These are phyloP conservation scores for Psammodynastes pulverulentus DNA, from an alignment of 2,113 vertebrate genomes.

Conservation along the genomic window DNA sequence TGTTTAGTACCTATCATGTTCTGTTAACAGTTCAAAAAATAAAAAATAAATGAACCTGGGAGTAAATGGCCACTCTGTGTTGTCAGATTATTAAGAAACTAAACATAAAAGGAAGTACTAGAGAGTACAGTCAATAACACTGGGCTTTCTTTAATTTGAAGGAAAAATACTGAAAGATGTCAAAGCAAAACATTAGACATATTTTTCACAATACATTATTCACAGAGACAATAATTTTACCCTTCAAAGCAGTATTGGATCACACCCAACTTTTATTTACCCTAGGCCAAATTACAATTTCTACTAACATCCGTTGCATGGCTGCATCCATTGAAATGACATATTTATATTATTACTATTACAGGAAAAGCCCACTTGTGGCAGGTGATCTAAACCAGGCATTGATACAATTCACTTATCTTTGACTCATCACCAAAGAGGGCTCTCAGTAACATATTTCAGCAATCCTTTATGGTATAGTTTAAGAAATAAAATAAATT, in stretches of 20 bases:
- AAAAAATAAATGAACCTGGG: neutral
- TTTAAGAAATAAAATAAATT: neutral
- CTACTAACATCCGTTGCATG: neutral
- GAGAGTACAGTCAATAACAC: neutral
- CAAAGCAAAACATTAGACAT: conserved; percentile 18
- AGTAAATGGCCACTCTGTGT: neutral
- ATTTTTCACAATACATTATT: neutral
- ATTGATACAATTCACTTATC: neutral
- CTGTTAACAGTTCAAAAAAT: neutral
- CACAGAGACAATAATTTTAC: neutral
- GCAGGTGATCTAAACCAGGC: neutral
- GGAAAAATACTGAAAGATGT: neutral
- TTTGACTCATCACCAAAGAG: neutral
- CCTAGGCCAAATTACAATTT: conserved; percentile 17
- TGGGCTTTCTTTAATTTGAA: neutral
- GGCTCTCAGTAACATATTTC: neutral
- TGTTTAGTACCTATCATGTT: neutral
- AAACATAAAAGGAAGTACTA: neutral
- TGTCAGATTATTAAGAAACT: neutral
- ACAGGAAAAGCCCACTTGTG: conserved; percentile 21
- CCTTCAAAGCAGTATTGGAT: neutral
- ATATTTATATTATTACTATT: conserved; percentile 49
- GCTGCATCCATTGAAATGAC: conserved; percentile 22
- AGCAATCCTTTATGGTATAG: neutral
- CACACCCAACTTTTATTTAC: neutral